Conservation (phyloP, 1,140 invertebrate species). For the Cotesia chilonis region DNA sequence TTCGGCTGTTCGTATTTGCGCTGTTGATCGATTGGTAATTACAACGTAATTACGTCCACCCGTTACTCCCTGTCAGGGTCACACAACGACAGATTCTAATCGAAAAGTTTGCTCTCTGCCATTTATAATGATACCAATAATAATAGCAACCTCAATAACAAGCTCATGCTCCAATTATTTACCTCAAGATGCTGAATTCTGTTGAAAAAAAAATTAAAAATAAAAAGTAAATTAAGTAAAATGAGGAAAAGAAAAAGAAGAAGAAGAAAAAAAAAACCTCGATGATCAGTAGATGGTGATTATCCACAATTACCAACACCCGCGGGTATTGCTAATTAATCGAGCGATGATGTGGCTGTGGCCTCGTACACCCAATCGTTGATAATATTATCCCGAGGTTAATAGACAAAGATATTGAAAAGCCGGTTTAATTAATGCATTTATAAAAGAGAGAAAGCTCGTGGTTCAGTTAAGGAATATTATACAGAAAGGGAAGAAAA, state of each 20-base stretch:
- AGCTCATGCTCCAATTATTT: too few relatives aligned
- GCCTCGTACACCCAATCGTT: conserved; percentile 9
- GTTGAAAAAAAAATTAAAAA: too few relatives aligned
- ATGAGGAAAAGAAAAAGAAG: background rate
- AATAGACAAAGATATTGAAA: conserved; percentile 26
- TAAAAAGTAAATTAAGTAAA: background rate
- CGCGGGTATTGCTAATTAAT: conserved; percentile 32
- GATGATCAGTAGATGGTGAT: conserved; percentile 15
- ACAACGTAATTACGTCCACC: conserved; percentile 30
- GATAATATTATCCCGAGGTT: conserved; percentile 32
- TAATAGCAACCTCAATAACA: too few relatives aligned
- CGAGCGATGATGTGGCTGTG: conserved; percentile 28
- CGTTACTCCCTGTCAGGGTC: conserved; percentile 14
- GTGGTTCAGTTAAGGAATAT: background rate
- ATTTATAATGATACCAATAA: too few relatives aligned
- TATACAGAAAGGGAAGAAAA: conserved; percentile 1
- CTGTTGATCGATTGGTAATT: conserved; percentile 34
- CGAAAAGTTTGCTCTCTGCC: background rate
- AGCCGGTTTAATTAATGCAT: conserved; percentile 28
- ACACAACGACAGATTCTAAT: conserved; percentile 30
- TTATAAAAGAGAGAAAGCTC: conserved; percentile 10
- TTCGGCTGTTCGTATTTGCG: conserved; percentile 14
- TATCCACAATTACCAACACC: conserved; percentile 27
- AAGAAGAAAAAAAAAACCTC: background rate
- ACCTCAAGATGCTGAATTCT: too few relatives aligned